Evolutionary conservation across 2,797 vertebrate species (phyloP), one percentile per base, ranked within the genome.

Genomic region (Channallabes apus): DNA sequence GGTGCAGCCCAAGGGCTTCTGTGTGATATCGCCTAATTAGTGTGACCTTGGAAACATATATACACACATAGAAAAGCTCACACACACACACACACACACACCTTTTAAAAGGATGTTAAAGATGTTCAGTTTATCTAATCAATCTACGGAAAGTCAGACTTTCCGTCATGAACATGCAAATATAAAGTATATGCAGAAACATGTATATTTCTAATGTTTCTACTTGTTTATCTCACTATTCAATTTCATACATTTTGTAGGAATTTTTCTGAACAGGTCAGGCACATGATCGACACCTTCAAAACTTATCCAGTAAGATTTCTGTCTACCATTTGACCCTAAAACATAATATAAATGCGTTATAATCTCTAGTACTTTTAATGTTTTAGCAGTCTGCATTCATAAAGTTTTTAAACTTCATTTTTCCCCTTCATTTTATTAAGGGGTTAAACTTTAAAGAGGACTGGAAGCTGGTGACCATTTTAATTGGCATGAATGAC

Each of bases 391-490:
- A 76, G n/a, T 75, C n/a, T 75, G 15, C n/a, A 27, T 27, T 56
- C n/a, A 29, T 18, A 11, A 12, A 73, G 14, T 35, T 46, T 62
- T 51, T 27, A 18, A 65, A 46, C 22, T 27, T 41, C 4, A 24
- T 80, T 17, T 22, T 18, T 88, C 87, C n/a, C n/a, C n/a, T 54
- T 0, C 5, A 1, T 67, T 85, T 64, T 76, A 80, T 83, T 83
- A 75, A 95, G 94, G 94, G 90, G 65, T 85, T 94, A 84, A 92
- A 91, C 89, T 93, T 92, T 29, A 15, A 79, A 4, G 90, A 94
- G 46, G 94, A 95, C 85, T 94, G 94, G 93, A 95, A 95, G 87
- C 82, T 94, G 65, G 88, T 93, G 86, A 94, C 94, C 1, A 64
- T 94, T 54, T 86, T 94, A 76, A 94, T 94, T 67, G 94, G 93